phyloP scores from a whole-genome alignment of 1,140 invertebrate species.

The Drosophila kanapiae region DNA sequence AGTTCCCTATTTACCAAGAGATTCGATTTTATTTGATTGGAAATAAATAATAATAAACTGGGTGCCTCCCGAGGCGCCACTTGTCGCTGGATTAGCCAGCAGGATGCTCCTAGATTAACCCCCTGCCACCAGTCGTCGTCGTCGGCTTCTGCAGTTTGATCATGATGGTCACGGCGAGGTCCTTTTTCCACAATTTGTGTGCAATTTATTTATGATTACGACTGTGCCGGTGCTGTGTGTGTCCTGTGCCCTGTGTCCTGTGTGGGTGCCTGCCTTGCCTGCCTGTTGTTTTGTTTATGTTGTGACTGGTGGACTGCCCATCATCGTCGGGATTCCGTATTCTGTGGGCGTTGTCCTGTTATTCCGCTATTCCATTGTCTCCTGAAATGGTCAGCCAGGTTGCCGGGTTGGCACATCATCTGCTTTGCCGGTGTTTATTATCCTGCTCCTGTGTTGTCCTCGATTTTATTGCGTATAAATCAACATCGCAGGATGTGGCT shows the following conservation, averaged over 20 bases:
- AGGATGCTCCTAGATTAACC: background rate
- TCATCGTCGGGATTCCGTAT: constrained; percentile 2
- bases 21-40: background rate
- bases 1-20: background rate
- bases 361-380: constrained; percentile 25
- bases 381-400: constrained; percentile 16
- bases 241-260: background rate
- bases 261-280: constrained; percentile 3
- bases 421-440: constrained; percentile 31
- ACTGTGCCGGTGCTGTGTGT: constrained; percentile 2
- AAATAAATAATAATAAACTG: background rate
- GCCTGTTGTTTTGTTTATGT: constrained; percentile 28
- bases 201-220: constrained; percentile 67
- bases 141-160: constrained; percentile 34
- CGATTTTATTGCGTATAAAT: constrained; percentile 77
- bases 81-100: constrained; percentile 13
- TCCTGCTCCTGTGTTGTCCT: constrained; percentile 35
- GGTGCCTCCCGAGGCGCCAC: constrained; percentile 29
- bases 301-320: constrained; percentile 52
- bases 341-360: constrained; percentile 51
- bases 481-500: constrained; percentile 26
- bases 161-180: constrained; percentile 3
- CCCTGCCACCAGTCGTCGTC: constrained; percentile 7
- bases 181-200: constrained; percentile 29
- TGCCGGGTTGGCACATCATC: constrained; percentile 13